Evolutionary conservation across 2,888 invertebrate species (phyloP).

Genomic region (Camptogramma bilineatum): DNA sequence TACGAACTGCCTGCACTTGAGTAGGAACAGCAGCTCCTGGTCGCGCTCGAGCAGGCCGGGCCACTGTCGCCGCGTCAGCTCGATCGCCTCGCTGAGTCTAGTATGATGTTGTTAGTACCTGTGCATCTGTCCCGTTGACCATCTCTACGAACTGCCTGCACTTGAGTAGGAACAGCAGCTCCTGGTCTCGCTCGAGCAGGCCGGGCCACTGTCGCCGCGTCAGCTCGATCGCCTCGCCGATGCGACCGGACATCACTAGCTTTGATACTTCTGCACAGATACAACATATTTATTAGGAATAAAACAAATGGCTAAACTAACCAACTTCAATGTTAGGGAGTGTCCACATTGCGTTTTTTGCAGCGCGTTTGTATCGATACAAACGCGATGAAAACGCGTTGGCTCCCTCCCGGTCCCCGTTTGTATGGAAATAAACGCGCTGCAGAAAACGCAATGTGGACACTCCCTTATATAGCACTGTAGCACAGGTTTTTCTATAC

Average conservation of each 20-base stretch:
- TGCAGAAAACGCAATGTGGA: too few relatives aligned
- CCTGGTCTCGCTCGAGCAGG: conserved; percentile 95
- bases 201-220: conserved; percentile 96
- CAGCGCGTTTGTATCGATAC: too few relatives aligned
- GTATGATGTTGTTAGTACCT: conserved; percentile 52
- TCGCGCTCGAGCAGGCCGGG: conserved; percentile 93
- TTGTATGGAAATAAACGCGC: too few relatives aligned
- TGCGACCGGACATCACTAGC: conserved; percentile 95
- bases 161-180: conserved; percentile 97
- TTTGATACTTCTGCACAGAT: conserved; percentile 89
- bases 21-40: conserved; percentile 95
- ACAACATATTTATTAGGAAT: not conserved
- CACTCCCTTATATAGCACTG: too few relatives aligned
- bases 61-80: not conserved
- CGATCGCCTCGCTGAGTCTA: not conserved
- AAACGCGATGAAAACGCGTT: too few relatives aligned
- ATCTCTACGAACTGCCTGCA: conserved; percentile 99
- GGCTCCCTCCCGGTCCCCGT: too few relatives aligned
- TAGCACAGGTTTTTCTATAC: too few relatives aligned
- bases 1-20: conserved; percentile 99
- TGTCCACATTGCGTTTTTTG: too few relatives aligned
- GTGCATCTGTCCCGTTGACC: conserved; percentile 96
- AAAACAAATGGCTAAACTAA: too few relatives aligned
- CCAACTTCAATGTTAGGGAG: too few relatives aligned
- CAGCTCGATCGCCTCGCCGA: conserved; percentile 97